Evolutionary conservation across 2,888 invertebrate species (phyloP).

Genomic region (Drosophila greeni): DNA sequence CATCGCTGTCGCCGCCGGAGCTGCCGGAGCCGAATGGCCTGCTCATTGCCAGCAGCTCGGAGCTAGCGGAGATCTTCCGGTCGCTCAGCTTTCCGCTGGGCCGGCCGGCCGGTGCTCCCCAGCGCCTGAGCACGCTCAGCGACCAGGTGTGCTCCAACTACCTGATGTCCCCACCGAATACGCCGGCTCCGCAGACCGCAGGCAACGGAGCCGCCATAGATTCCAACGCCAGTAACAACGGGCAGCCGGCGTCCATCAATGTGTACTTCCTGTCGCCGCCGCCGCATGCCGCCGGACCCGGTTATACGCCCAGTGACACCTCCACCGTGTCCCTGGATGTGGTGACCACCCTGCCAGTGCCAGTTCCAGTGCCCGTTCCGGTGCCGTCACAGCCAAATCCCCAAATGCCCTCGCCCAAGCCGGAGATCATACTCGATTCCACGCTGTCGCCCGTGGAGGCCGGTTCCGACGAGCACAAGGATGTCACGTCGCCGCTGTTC

Average conservation of each 20-base stretch:
- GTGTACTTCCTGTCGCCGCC: constrained; percentile 79
- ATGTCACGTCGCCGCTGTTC: constrained; percentile 74
- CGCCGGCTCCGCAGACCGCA: constrained; percentile 60
- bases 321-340: constrained; percentile 79
- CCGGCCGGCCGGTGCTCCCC: constrained; percentile 63
- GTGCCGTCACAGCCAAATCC: constrained; percentile 31
- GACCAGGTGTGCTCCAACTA: constrained; percentile 77
- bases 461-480: constrained; percentile 66
- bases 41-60: constrained; percentile 75
- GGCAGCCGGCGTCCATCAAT: constrained; percentile 72
- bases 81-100: constrained; percentile 77
- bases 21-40: constrained; percentile 73
- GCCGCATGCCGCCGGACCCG: constrained; percentile 62
- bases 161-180: constrained; percentile 78
- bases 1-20: constrained; percentile 76
- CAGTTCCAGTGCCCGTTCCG: constrained; percentile 67
- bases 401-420: constrained; percentile 70
- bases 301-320: constrained; percentile 75
- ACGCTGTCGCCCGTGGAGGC: constrained; percentile 76
- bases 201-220: constrained; percentile 9
- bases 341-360: constrained; percentile 73
- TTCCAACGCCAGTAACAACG: constrained; percentile 15
- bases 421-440: constrained; percentile 79
- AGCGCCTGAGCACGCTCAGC: constrained; percentile 77
- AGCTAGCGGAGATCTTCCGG: constrained; percentile 77